A percentile compares a stretch with the other conserved stretches of the same genome.
Evolutionary conservation across 2,888 invertebrate genomes (phyloP).

Genomic region (Tiliacea aurago): DNA sequence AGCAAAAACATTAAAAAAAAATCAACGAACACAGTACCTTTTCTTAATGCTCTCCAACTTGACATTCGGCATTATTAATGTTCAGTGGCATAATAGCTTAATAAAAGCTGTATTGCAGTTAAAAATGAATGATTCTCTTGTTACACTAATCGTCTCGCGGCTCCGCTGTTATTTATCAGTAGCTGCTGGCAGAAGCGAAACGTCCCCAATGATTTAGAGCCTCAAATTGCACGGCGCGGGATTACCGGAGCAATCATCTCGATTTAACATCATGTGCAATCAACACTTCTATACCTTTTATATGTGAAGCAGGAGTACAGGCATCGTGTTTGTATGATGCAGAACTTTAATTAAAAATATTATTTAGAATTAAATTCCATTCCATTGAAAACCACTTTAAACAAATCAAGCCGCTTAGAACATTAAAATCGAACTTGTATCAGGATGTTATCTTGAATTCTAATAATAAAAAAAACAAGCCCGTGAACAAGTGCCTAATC

Average conservation of each 20-base stretch:
- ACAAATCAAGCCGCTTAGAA: constrained; percentile 51
- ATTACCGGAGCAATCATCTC: constrained; percentile 78
- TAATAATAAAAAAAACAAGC: constrained; percentile 58
- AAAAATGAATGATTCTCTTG: constrained; percentile 81
- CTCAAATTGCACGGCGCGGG: constrained; percentile 87
- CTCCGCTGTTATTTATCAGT: constrained; percentile 87
- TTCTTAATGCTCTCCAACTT: constrained; percentile 20
- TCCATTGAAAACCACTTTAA: constrained; percentile 27
- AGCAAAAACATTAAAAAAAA: constrained; percentile 7
- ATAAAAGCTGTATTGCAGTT: constrained; percentile 75
- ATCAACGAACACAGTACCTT: constrained; percentile 4
- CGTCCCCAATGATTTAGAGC: constrained; percentile 86
- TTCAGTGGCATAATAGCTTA: constrained; percentile 73
- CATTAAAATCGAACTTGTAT: constrained; percentile 46
- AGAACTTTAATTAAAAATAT: constrained; percentile 53
- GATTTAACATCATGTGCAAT: constrained; percentile 77
- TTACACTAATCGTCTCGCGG: constrained; percentile 84
- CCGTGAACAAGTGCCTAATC: constrained; percentile 62
- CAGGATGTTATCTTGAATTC: constrained; percentile 53
- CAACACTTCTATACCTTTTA: constrained; percentile 68
- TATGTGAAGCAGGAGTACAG: constrained; percentile 18
- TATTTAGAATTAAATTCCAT: constrained; percentile 32
- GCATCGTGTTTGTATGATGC: constrained; percentile 3
- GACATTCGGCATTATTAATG: constrained; percentile 63
- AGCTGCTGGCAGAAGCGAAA: constrained; percentile 77